Evolutionary conservation across 2,113 vertebrate genomes (phyloP), one percentile per base, ranked within the genome.

Genomic region (Ciconia boyciana): DNA sequence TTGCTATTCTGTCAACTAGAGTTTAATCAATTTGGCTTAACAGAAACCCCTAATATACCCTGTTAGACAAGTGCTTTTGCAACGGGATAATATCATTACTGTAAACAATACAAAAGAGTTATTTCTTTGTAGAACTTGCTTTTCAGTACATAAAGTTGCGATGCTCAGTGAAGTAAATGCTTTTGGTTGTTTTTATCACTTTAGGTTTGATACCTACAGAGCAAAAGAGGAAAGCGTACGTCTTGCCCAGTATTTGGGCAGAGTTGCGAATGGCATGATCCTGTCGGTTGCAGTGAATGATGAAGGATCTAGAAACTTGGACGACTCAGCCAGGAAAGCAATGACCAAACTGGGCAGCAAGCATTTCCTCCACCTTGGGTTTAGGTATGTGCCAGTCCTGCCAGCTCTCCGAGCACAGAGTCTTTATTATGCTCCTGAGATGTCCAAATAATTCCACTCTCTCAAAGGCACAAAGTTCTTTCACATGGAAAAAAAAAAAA

Each of bases 161-260:
- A 13, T 61, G 64, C 16, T 28, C 22, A 18, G 36, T 58, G 52
- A 70, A 72, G 41, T 51, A 62, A 79, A 61, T 29, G 19, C 8
- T 64, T 58, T 22, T 0, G 5, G 16, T 18, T 69, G 29, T 14
- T 95, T 93, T 82, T 55, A 43, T 90, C 66, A 29, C 74, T 86
- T 49, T 71, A 99, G 99, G 95, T 99, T 99, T 91, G 99, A 99
- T 95, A 99, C 99, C 5, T 99, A 99, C 74, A 98, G 98, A 79
- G 98, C 98, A 91, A 99, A 98, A 96, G 98, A 99, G 24, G 99
- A 99, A 96, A 99, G 99, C 22, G 87, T 97, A 11, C 99, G 99
- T 6, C 98, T 99, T 75, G 98, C 98, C n/a, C 98, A 98, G 88
- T 99, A 99, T 41, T 91, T 99, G 96, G 98, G 98, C 5, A 83